Conservation (phyloP, 2,888 invertebrate species). For the Drosophila sordidula region DNA sequence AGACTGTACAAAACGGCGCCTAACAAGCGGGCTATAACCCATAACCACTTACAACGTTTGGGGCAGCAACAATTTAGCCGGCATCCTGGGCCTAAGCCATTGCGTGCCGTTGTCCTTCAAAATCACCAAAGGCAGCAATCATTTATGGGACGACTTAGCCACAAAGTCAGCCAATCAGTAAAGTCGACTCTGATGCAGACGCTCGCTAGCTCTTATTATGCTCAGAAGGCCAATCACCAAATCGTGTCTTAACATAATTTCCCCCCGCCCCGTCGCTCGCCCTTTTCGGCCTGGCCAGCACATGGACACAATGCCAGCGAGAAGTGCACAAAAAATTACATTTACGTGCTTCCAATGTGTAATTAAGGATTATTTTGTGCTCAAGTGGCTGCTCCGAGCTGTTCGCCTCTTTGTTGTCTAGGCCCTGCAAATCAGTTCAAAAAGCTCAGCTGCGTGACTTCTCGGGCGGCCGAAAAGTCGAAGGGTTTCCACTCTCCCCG, state of each 20-base stretch:
- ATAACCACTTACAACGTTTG: conserved; percentile 48
- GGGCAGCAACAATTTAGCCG: conserved; percentile 25
- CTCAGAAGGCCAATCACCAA: conserved; percentile 72
- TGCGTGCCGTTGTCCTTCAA: conserved; percentile 64
- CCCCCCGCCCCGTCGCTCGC: conserved; percentile 32
- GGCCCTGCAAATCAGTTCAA: conserved; percentile 74
- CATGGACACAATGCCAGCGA: conserved; percentile 51
- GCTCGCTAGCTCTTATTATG: conserved; percentile 35
- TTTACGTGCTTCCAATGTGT: conserved; percentile 80
- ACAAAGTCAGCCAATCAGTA: conserved; percentile 73
- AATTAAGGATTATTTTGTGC: conserved; percentile 80
- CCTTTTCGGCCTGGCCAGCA: conserved; percentile 14
- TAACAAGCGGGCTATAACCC: conserved; percentile 50
- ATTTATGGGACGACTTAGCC: conserved; percentile 72
- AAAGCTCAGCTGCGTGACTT: conserved; percentile 76
- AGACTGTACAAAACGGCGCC: conserved; percentile 37
- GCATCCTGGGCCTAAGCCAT: conserved; percentile 23
- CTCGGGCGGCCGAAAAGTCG: conserved; percentile 31
- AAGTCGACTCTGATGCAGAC: conserved; percentile 39
- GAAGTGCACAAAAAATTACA: conserved; percentile 78
- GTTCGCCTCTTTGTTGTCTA: conserved; percentile 61
- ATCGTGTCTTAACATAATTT: conserved; percentile 80
- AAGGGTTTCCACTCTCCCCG: conserved; percentile 29
- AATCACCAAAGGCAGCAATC: conserved; percentile 72
- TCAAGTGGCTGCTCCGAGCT: conserved; percentile 59